Base-by-base conservation (phyloP, 2,797 vertebrate species). In the Triplophysa bombifrons region DNA sequence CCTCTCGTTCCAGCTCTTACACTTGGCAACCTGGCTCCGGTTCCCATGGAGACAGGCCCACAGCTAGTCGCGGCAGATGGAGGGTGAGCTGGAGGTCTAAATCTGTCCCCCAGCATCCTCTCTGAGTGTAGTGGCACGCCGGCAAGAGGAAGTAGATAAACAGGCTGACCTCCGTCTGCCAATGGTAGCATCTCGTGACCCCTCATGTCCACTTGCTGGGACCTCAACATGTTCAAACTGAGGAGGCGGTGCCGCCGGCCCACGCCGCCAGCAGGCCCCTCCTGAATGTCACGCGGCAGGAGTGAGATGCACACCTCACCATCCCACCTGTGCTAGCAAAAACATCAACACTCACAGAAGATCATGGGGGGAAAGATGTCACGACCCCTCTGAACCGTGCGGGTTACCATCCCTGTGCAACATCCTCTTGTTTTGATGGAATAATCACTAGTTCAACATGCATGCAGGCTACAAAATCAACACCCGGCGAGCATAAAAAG, bases 81-180 rank as follows among this genome's bases (percentile, higher is more conserved):
- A 94, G 92, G 92, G 90, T 89, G 92, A 94, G 90, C 90, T 92
- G 89, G 88, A 92, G 91, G 91, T 93, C 94, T 94, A 94, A 93
- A 94, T 94, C 93, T 93, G 93, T 94, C 92, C 92, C 91, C 90
- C 92, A 94, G 92, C 93, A 93, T 93, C 92, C 92, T 94, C 90
- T 93, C 85, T 82, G 90, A 92, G 92, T 91, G 90, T 87, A 92
- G 89, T 90, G 88, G 81, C 90, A 91, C 82, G 88, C 85, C 89
- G 89, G 89, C 90, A 92, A 90, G 84, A 92, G 92, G 92, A 93
- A 93, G 91, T 91, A 84, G 83, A 83, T 90, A 82, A 84, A 84
- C 80, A 84, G 85, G 76, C 85, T 84, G 84, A 88, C 87, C 86
- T 84, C 88, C 65, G 80, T 81, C 66, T 83, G 83, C 84, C 82